A percentile compares a stretch with the other conserved stretches of the same genome.
Evolutionary conservation across 2,888 invertebrate species (phyloP).

Genomic region (Ochropleura leucogaster): DNA sequence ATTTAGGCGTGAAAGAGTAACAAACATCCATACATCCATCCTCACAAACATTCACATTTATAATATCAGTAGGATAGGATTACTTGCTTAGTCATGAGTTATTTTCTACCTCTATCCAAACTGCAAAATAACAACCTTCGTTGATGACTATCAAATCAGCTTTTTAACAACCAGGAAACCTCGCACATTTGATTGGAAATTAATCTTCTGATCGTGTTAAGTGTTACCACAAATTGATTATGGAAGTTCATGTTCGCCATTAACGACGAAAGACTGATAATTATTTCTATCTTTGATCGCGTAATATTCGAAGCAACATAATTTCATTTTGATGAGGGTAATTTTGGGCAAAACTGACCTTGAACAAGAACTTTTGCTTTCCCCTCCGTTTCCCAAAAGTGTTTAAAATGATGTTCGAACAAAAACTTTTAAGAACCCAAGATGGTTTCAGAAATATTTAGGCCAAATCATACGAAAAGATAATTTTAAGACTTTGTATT

Average conservation of each 20-base stretch:
- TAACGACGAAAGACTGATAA: constrained; percentile 11
- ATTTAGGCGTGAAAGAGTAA: no score
- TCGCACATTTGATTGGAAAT: not conserved
- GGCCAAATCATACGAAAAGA: constrained; percentile 7
- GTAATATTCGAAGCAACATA: constrained; percentile 32
- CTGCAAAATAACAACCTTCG: not conserved
- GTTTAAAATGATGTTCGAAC: constrained; percentile 26
- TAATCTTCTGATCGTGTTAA: not conserved
- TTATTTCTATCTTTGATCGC: constrained; percentile 33
- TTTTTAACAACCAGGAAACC: not conserved
- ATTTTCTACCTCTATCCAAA: not conserved
- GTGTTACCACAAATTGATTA: not conserved
- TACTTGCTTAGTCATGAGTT: not conserved
- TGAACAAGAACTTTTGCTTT: constrained; percentile 22
- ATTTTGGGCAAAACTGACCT: constrained; percentile 30
- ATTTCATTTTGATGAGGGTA: constrained; percentile 55
- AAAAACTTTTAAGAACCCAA: constrained; percentile 37
- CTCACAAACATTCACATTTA: no score
- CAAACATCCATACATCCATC: no score
- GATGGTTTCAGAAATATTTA: constrained; percentile 35
- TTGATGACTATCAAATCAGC: not conserved
- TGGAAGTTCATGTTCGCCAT: constrained; percentile 7
- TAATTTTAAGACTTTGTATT: constrained; percentile 26
- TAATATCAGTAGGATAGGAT: no score
- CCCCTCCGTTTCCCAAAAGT: constrained; percentile 2